phyloP scores from a whole-genome alignment of 2,888 invertebrate species.

The Ormia ochracea region DNA sequence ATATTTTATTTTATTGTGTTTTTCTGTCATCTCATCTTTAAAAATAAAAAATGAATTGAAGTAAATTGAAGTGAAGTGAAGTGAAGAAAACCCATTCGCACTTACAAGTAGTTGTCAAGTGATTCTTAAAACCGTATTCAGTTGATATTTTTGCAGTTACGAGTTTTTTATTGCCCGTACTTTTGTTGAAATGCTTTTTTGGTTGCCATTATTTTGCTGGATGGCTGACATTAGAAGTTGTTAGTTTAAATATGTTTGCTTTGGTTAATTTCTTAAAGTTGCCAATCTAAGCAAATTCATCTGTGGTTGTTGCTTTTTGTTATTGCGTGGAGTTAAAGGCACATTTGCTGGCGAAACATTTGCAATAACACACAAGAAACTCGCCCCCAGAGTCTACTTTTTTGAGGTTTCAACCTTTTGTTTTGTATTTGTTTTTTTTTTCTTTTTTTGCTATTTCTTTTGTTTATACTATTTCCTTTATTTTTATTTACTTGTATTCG shows the following conservation, averaged over 20 bases:
- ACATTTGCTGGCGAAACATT: slow-evolving; percentile 64
- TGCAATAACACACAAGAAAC: slow-evolving; percentile 67
- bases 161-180: slow-evolving; percentile 31
- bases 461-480: too few species aligned
- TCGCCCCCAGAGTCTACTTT: slow-evolving; percentile 68
- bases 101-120: slow-evolving; percentile 20
- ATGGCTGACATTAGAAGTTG: slow-evolving; percentile 7
- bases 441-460: too few species aligned
- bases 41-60: background rate
- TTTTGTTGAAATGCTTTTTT: slow-evolving; percentile 41
- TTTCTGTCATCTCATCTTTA: background rate
- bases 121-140: slow-evolving; percentile 38
- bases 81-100: background rate
- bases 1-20: slow-evolving; percentile 4
- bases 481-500: background rate
- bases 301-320: slow-evolving; percentile 1
- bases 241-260: slow-evolving; percentile 6
- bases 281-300: slow-evolving; percentile 52
- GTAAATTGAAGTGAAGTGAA: background rate
- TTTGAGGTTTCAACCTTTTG: slow-evolving; percentile 68
- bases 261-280: slow-evolving; percentile 54
- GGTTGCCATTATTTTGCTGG: background rate
- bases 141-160: slow-evolving; percentile 54
- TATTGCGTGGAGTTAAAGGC: slow-evolving; percentile 28
- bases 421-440: slow-evolving; percentile 25